Conservation (phyloP, 2,113 vertebrate species). For the Pangasianodon gigas region DNA sequence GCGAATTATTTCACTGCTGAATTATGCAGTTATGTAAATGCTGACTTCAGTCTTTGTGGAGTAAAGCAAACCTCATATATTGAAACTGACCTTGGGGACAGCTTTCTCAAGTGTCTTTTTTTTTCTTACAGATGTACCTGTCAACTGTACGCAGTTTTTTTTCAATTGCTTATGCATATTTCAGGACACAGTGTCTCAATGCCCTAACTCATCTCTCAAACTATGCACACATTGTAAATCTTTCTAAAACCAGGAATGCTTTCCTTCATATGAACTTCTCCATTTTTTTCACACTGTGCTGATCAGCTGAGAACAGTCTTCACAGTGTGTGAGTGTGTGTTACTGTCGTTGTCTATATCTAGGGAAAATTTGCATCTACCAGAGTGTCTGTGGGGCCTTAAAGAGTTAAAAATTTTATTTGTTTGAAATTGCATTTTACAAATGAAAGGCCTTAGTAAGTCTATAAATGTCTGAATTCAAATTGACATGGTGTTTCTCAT, state of each 20-base stretch:
- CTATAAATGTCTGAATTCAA: neutral
- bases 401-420: neutral
- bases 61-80: slow-evolving; percentile 43
- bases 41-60: slow-evolving; percentile 24
- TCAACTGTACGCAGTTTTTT: neutral
- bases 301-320: neutral
- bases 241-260: neutral
- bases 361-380: neutral
- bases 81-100: slow-evolving; percentile 11
- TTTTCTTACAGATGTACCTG: neutral
- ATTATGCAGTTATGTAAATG: slow-evolving; percentile 47
- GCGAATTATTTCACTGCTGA: slow-evolving; percentile 18
- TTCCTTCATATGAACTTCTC: neutral
- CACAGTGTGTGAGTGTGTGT: neutral
- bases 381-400: neutral
- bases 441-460: neutral
- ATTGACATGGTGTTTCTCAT: neutral
- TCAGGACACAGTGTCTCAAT: neutral
- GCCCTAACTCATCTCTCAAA: neutral
- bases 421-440: neutral
- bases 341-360: neutral
- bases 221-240: neutral
- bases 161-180: neutral
- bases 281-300: neutral
- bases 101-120: neutral